Evolutionary conservation across 2,797 vertebrate species (phyloP).

Genomic region (Sebastes jordani): DNA sequence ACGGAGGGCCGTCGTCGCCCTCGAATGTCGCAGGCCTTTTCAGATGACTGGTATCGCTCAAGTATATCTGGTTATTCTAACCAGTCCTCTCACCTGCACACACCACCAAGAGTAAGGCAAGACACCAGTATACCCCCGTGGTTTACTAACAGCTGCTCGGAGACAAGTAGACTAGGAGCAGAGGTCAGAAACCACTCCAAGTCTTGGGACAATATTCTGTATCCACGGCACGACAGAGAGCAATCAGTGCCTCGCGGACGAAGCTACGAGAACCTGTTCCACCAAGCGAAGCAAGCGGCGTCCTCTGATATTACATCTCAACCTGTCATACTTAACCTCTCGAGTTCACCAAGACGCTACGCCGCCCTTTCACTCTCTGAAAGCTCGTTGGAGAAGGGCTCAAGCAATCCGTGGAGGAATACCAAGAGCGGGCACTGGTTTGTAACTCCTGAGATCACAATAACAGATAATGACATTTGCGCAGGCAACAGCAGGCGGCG

Average conservation of each 20-base stretch:
- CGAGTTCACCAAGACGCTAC: slow-evolving; percentile 94
- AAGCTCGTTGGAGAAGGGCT: slow-evolving; percentile 89
- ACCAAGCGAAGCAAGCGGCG: slow-evolving; percentile 82
- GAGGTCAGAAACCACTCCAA: slow-evolving; percentile 92
- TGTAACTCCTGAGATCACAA: slow-evolving; percentile 96
- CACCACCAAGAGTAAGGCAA: slow-evolving; percentile 77
- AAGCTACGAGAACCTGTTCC: slow-evolving; percentile 93
- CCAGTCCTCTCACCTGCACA: slow-evolving; percentile 78
- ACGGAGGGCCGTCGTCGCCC: slow-evolving; percentile 86
- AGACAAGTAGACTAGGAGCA: slow-evolving; percentile 84
- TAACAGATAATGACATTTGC: slow-evolving; percentile 95
- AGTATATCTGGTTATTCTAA: slow-evolving; percentile 85
- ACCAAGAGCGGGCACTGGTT: slow-evolving; percentile 88
- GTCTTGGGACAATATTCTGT: slow-evolving; percentile 96
- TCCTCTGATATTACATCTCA: slow-evolving; percentile 85
- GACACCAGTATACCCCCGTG: slow-evolving; percentile 85
- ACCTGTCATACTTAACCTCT: slow-evolving; percentile 94
- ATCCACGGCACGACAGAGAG: slow-evolving; percentile 83
- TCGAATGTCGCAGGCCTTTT: slow-evolving; percentile 83
- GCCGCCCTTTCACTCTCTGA: slow-evolving; percentile 95
- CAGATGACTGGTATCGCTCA: slow-evolving; percentile 88
- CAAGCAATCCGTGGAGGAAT: slow-evolving; percentile 80
- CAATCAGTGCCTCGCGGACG: slow-evolving; percentile 88
- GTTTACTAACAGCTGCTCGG: slow-evolving; percentile 84
- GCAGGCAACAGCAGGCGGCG: slow-evolving; percentile 78